A percentile compares a stretch with the other conserved stretches of the same genome.
Evolutionary conservation across 1,140 invertebrate genomes (phyloP).

Genomic region (Lepidurus arcticus): DNA sequence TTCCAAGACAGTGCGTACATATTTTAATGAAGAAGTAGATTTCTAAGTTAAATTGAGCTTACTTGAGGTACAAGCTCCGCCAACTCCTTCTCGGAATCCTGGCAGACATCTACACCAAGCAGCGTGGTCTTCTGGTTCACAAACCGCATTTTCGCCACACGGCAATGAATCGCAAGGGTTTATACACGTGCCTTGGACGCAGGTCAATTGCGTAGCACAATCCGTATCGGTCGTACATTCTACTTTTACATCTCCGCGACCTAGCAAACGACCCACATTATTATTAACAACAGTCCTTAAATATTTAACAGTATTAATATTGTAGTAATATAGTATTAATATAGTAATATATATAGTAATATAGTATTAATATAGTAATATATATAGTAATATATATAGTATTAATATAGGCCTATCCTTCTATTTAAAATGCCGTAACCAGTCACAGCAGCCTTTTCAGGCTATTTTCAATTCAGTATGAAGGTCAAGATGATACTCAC

Average conservation of each 20-base stretch:
- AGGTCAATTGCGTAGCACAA: constrained; percentile 71
- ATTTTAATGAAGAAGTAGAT: too few species aligned
- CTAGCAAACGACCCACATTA: constrained; percentile 1
- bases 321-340: too few species aligned
- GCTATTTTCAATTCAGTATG: too few species aligned
- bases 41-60: constrained; percentile 42
- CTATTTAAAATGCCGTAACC: not conserved
- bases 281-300: not conserved
- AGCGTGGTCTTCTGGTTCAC: constrained; percentile 78
- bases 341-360: too few species aligned
- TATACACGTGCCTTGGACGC: constrained; percentile 65
- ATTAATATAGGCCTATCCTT: constrained; percentile 16
- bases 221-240: constrained; percentile 66
- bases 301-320: not conserved
- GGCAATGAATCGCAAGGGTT: constrained; percentile 70
- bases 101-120: constrained; percentile 79
- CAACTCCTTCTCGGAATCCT: constrained; percentile 67
- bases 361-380: too few species aligned
- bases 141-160: constrained; percentile 77
- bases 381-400: too few species aligned
- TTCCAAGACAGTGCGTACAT: too few species aligned
- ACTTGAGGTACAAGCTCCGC: constrained; percentile 73
- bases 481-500: constrained; percentile 47
- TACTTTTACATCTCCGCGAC: constrained; percentile 44
- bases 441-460: not conserved